A percentile compares a stretch with the other conserved stretches of the same genome.
Conservation (phyloP, 2,113 vertebrate genomes). For the Microcebus jonahi region DNA sequence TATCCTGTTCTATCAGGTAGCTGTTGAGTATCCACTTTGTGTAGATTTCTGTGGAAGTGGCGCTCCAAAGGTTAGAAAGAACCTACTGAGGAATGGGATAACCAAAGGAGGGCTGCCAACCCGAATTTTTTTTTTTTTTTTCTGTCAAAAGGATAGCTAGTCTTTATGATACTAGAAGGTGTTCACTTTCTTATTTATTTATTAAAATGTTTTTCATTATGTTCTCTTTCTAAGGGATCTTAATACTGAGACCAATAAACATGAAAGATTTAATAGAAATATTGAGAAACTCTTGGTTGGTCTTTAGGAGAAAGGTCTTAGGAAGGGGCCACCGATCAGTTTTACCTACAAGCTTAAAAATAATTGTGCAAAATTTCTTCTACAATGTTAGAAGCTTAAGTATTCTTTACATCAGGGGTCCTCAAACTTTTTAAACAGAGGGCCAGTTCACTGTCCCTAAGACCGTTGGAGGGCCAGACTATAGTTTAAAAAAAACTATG, state of each 20-base stretch:
- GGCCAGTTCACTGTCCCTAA: no score
- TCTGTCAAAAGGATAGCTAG: not conserved
- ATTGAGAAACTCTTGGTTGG: not conserved
- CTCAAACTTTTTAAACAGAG: no score
- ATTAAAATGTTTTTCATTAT: not conserved
- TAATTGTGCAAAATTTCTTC: slow-evolving; percentile 9
- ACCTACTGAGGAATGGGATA: not conserved
- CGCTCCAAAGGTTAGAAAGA: not conserved
- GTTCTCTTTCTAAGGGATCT: not conserved
- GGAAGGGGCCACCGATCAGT: not conserved
- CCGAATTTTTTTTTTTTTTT: not conserved
- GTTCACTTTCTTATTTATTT: not conserved
- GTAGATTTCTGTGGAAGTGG: not conserved
- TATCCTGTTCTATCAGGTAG: not conserved
- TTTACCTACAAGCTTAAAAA: not conserved
- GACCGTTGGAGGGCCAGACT: no score
- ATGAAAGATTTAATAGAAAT: not conserved
- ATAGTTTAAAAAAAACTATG: no score
- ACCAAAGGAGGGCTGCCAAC: not conserved
- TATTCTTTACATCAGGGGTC: not conserved
- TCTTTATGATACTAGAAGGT: not conserved
- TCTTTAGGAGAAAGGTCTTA: not conserved
- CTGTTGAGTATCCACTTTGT: not conserved
- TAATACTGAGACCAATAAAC: not conserved
- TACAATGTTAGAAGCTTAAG: not conserved